Base-by-base conservation (phyloP, 2,797 vertebrate genomes). In the Morus bassanus region DNA sequence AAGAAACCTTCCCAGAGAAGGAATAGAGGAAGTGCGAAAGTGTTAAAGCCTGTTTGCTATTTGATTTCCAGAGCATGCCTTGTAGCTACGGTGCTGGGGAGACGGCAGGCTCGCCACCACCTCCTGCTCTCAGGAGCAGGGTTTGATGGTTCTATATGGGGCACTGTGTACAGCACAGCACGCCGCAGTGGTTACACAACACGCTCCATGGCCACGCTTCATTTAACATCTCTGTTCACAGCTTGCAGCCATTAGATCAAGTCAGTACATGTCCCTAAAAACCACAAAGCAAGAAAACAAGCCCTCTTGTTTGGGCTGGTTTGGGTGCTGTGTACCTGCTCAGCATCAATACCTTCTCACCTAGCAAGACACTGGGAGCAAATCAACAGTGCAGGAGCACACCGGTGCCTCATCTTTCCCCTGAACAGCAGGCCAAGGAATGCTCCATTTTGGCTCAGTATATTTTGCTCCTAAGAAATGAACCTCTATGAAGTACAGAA, bases 311-410 rank as follows among this genome's bases (percentile, higher is more conserved):
- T 2, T 17, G 27, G 33, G 60, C 39, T 81, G 74, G 5, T 11
- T 13, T 43, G 69, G 65, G 53, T 43, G 24, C 0, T 16, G 14
- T 5, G 43, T 18, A 46, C 53, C 75, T 24, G 87, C 54, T 23
- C 63, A 5, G 85, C 53, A 37, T 6, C 15, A 3, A 5, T 15
- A 2, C 43, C 35, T 28, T 10, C 79, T 31, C 5, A 5, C 41
- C 28, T 2, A 0, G 33, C 1, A 3, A 10, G 25, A 5, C 0
- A 10, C 48, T 24, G 81, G 79, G 79, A 35, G 41, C 6, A 35
- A n/a, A 25, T 8, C 19, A 24, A 7, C 39, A 37, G 72, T 2
- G 11, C n/a, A 21, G 51, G n/a, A 64, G 39, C 67, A 16, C n/a
- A 4, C 3, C 28, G 4, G 30, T 1, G 5, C 56, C 46, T 25